Conservation (phyloP, 2,113 vertebrate genomes). For the Columbina picui region DNA sequence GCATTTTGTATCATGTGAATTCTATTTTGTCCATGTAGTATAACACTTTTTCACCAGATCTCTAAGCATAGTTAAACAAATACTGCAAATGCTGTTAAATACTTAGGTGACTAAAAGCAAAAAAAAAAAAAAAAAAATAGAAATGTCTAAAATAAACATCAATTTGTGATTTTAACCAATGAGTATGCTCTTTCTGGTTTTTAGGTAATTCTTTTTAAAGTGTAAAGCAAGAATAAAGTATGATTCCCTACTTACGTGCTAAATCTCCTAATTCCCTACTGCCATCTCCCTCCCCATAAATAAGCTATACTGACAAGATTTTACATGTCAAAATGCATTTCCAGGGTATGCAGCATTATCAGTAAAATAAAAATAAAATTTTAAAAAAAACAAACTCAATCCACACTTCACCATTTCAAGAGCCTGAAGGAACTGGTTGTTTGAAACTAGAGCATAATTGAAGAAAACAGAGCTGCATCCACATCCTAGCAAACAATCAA, state of each 20-base stretch:
- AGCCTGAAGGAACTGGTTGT: neutral
- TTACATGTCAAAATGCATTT: neutral
- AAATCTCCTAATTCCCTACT: neutral
- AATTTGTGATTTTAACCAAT: neutral
- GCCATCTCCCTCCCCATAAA: neutral
- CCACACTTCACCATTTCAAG: neutral
- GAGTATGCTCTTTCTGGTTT: neutral
- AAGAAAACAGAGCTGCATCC: neutral
- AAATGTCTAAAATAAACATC: neutral
- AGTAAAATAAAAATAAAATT: neutral
- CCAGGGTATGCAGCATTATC: neutral
- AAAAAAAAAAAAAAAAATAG: neutral
- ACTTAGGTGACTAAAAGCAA: rapidly evolving
- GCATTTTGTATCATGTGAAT: neutral
- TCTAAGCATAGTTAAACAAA: neutral
- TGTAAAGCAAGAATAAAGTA: neutral
- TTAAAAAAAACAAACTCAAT: neutral
- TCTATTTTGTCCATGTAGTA: neutral
- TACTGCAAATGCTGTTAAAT: neutral
- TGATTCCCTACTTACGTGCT: neutral
- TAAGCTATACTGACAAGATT: neutral
- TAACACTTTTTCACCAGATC: neutral
- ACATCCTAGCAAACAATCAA: neutral
- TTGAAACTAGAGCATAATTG: neutral
- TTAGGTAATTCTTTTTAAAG: neutral